Evolutionary conservation across 2,113 vertebrate species (phyloP), one percentile per base, ranked within the genome.

Genomic region (Excalfactoria chinensis): DNA sequence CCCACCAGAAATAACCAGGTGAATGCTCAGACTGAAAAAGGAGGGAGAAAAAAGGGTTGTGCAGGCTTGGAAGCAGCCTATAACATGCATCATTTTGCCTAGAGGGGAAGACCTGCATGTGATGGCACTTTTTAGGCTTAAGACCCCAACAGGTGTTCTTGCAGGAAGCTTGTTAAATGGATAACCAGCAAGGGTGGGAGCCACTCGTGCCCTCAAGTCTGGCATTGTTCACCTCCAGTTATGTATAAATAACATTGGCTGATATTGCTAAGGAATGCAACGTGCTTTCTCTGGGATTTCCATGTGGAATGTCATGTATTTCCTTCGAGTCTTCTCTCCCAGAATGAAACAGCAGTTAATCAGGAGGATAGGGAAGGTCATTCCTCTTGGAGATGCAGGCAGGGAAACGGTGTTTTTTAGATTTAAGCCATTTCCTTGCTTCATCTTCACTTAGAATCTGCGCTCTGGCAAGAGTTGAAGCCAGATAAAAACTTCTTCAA

Each of bases 281-380:
- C 3, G 0, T 90, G 81, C 88, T 96, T 95, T 93, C 51, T 62
- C 58, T 89, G 71, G 84, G 93, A 96, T 96, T 94, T 96, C 87
- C 89, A 89, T 14, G 55, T 84, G 95, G 96, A 94, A 96, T 96
- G 95, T 92, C 43, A 19, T 93, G 60, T 59, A 89, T 96, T 96
- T 96, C 95, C 95, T 93, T 92, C 26, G 1, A 69, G 85, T 87
- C 84, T 91, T 80, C 69, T 82, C 74, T 91, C 81, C 37, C 48
- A 12, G 60, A 83, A 58, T 3, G 16, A 84, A 96, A 84, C 3
- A 7, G 89, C 95, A 93, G 87, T 74, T 74, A 77, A 85, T 87
- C 37, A 17, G 53, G 46, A 87, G 87, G 74, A 80, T 2, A 1
- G 46, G 56, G 49, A 34, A 92, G 51, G 51, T 89, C 4, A 0